Evolutionary conservation across 2,797 vertebrate genomes (phyloP).

Genomic region (Meda fulgida): DNA sequence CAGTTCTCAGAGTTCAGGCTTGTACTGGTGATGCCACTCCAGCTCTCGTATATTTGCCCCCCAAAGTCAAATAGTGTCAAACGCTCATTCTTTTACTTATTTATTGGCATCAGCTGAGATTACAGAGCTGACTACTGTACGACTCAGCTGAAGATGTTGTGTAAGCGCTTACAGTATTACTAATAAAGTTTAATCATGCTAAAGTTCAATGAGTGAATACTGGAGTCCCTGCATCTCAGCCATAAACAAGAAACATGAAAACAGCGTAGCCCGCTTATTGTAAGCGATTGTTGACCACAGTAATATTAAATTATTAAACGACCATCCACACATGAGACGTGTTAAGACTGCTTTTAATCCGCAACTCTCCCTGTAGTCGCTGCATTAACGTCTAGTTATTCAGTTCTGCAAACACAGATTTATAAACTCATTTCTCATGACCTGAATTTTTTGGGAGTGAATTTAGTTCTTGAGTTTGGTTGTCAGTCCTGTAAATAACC

Average conservation of each 20-base stretch:
- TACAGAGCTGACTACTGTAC: not conserved
- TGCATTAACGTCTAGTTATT: not conserved
- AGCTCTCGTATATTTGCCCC: not conserved
- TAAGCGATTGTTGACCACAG: not conserved
- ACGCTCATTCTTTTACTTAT: not conserved
- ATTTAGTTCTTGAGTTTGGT: not conserved
- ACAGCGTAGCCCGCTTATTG: not conserved
- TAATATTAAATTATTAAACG: not conserved
- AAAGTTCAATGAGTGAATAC: not conserved
- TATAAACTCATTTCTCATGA: not conserved
- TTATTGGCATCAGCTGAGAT: conserved; percentile 21
- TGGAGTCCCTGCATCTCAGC: not conserved
- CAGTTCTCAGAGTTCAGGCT: not conserved
- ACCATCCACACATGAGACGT: not conserved
- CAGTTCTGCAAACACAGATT: not conserved
- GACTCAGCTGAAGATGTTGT: conserved; percentile 28
- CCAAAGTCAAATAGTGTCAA: not conserved
- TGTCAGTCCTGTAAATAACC: not conserved
- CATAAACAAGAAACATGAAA: not conserved
- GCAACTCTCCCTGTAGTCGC: too few species aligned
- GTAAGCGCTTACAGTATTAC: conserved; percentile 22
- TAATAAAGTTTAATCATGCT: conserved; percentile 4
- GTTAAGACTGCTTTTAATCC: not conserved
- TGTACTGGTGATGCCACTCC: not conserved
- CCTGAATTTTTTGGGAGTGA: not conserved